Percentiles rank a stretch among this genome's conserved stretches.
Conservation (phyloP, 2,113 vertebrate species). For the Thunnus maccoyii region DNA sequence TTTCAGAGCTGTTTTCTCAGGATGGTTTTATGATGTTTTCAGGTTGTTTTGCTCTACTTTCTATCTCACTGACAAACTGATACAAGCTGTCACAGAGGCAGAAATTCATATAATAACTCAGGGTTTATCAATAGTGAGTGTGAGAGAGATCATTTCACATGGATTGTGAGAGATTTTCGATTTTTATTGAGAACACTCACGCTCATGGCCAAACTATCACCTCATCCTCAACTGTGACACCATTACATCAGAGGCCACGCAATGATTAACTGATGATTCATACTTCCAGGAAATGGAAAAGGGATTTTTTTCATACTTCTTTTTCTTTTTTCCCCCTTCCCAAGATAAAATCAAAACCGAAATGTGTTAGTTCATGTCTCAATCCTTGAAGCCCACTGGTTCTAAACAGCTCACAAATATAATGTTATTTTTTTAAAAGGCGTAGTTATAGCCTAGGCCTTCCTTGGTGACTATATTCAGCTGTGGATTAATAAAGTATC, state of each 20-base stretch:
- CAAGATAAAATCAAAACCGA: too few species aligned
- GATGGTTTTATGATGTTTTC: neutral
- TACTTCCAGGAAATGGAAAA: neutral
- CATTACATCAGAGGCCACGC: conserved; percentile 32
- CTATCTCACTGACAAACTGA: conserved; percentile 10
- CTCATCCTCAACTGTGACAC: conserved; percentile 47
- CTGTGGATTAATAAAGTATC: too few species aligned
- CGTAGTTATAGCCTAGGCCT: too few species aligned
- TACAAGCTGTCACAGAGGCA: conserved; percentile 5
- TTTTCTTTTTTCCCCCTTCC: neutral
- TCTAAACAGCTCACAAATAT: too few species aligned
- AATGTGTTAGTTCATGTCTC: too few species aligned
- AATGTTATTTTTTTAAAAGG: too few species aligned
- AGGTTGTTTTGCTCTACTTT: neutral
- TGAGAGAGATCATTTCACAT: conserved; percentile 21
- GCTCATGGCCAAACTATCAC: conserved; percentile 19
- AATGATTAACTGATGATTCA: conserved; percentile 51
- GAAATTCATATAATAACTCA: neutral
- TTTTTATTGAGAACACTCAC: conserved; percentile 37
- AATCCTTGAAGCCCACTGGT: too few species aligned
- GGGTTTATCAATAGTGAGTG: neutral
- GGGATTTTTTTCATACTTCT: neutral
- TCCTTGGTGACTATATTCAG: too few species aligned
- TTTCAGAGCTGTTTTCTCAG: neutral
- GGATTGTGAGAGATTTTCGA: conserved; percentile 28